Evolutionary conservation across 35 echinoderm and acorn worm genomes (phyloP).

Genomic region (Chiridota heheva): DNA sequence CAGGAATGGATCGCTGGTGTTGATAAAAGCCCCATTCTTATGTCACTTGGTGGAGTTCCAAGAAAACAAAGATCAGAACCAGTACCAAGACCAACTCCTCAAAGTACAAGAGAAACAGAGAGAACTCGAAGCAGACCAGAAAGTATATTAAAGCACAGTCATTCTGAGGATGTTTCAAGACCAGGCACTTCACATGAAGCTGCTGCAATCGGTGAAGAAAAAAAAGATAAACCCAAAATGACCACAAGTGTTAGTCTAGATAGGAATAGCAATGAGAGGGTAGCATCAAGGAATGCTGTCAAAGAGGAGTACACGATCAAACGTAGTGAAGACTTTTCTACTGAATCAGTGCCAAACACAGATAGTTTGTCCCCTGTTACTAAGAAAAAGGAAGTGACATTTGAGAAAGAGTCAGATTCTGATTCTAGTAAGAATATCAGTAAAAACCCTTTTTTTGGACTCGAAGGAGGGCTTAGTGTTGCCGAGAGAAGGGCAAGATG

Average conservation of each 20-base stretch:
- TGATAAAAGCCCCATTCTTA: conserved; percentile 60
- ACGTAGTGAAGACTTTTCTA: too few species aligned
- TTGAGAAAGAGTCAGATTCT: too few species aligned
- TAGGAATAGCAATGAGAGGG: too few species aligned
- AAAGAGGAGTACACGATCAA: too few species aligned
- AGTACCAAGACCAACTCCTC: conserved; percentile 7
- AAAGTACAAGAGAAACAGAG: conserved; percentile 4
- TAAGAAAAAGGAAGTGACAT: not conserved
- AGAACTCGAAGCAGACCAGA: conserved; percentile 19
- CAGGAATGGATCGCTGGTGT: conserved; percentile 81
- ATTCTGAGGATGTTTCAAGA: not conserved
- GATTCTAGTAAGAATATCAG: not conserved
- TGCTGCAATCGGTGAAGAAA: not conserved
- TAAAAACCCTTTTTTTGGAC: conserved; percentile 12
- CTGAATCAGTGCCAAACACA: too few species aligned
- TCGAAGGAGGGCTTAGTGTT: conserved; percentile 16
- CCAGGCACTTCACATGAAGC: not conserved
- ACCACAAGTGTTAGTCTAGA: too few species aligned
- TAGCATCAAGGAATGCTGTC: too few species aligned
- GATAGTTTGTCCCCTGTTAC: too few species aligned
- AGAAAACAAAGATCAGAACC: conserved; percentile 16
- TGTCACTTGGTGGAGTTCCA: conserved; percentile 47
- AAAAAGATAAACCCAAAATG: not conserved
- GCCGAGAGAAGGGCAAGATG: conserved; percentile 4
- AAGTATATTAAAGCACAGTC: not conserved